phyloP scores from a whole-genome alignment of 2,888 invertebrate genomes.

The Campaea margaritaria region DNA sequence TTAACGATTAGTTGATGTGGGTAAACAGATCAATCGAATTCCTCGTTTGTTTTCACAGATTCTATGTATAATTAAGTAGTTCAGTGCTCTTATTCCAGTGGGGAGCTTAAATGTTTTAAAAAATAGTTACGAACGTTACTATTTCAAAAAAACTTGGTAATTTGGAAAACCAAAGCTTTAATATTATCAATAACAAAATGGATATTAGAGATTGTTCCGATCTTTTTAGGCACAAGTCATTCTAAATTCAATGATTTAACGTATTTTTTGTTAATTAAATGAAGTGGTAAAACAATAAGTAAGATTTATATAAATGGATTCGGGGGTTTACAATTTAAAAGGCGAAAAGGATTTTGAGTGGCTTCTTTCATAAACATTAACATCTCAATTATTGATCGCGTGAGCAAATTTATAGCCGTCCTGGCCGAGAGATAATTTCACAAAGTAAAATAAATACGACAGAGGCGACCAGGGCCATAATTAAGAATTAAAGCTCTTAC shows the following conservation, averaged over 20 bases:
- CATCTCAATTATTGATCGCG: slow-evolving; percentile 71
- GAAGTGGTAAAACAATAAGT: not conserved
- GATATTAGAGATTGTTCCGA: too few relatives aligned
- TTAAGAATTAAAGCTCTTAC: slow-evolving; percentile 79
- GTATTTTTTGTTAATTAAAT: not conserved
- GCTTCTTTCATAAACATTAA: slow-evolving; percentile 50
- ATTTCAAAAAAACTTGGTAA: too few relatives aligned
- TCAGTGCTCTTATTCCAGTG: too few relatives aligned
- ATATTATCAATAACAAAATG: too few relatives aligned
- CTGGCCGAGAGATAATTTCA: slow-evolving; percentile 62
- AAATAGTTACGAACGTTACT: too few relatives aligned
- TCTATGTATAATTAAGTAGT: too few relatives aligned
- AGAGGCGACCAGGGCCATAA: slow-evolving; percentile 68
- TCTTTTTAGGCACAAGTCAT: not conserved
- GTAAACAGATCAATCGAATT: not conserved
- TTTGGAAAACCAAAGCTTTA: too few relatives aligned
- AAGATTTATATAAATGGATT: slow-evolving; percentile 14
- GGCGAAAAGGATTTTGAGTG: slow-evolving; percentile 37
- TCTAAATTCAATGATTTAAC: not conserved
- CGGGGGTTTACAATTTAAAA: slow-evolving; percentile 42
- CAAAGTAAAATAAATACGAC: slow-evolving; percentile 74
- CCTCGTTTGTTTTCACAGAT: not conserved
- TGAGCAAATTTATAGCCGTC: slow-evolving; percentile 66
- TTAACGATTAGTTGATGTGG: slow-evolving; percentile 13
- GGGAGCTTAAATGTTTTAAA: not conserved